Evolutionary conservation across 2,888 invertebrate species (phyloP).

Genomic region (Drosophila lacicola): DNA sequence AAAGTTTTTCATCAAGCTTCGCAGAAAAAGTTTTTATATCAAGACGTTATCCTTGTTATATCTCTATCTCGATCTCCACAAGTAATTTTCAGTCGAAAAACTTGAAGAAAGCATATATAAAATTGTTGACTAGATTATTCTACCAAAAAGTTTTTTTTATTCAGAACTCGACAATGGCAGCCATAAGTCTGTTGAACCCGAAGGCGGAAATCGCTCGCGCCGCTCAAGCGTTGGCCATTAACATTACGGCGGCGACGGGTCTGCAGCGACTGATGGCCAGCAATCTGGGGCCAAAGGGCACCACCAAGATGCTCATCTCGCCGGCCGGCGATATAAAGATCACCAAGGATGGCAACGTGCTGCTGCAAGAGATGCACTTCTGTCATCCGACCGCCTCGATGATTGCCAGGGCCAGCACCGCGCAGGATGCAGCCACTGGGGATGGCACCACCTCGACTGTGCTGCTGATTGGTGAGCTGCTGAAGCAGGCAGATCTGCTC

Average conservation of each 20-base stretch:
- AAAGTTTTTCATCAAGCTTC: background rate
- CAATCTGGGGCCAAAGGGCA: slow-evolving; percentile 99
- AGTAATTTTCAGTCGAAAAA: background rate
- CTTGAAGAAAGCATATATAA: background rate
- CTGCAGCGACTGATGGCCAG: slow-evolving; percentile 99
- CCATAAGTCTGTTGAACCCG: slow-evolving; percentile 97
- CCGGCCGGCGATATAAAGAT: slow-evolving; percentile 99
- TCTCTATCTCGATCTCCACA: too few relatives aligned
- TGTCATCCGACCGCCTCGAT: slow-evolving; percentile 99
- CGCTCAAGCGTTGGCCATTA: slow-evolving; percentile 97
- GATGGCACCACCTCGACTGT: slow-evolving; percentile 99
- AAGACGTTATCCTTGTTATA: background rate
- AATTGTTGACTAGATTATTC: background rate
- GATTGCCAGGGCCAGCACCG: slow-evolving; percentile 98
- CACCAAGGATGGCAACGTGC: slow-evolving; percentile 99
- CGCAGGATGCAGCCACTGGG: slow-evolving; percentile 98
- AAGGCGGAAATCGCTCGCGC: slow-evolving; percentile 99
- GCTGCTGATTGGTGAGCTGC: slow-evolving; percentile 96
- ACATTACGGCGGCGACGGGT: slow-evolving; percentile 98
- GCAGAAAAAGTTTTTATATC: background rate
- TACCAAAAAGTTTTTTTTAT: background rate
- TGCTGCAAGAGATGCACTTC: slow-evolving; percentile 99
- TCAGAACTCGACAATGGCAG: slow-evolving; percentile 88
- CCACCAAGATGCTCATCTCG: slow-evolving; percentile 99
- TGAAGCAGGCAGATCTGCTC: slow-evolving; percentile 98